Percentiles rank a stretch among this genome's conserved stretches.
These are phyloP conservation scores for Misgurnus anguillicaudatus DNA, from an alignment of 2,113 vertebrate genomes.

Conservation along the genomic window DNA sequence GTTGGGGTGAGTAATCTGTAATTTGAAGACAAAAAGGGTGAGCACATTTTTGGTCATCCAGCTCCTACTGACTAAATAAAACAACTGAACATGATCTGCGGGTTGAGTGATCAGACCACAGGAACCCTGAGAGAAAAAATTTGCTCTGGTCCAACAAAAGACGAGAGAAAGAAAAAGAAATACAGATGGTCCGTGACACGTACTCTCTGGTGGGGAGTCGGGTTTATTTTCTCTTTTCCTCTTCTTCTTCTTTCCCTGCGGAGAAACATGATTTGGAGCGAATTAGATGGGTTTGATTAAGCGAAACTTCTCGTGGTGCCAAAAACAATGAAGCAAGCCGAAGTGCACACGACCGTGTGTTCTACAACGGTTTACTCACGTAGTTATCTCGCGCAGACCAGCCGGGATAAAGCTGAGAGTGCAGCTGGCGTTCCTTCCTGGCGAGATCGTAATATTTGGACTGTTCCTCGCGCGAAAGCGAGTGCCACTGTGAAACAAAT, in stretches of 20 bases:
- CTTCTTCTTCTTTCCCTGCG: conserved; percentile 93
- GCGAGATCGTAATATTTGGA: conserved; percentile 94
- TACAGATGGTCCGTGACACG: conserved; percentile 22
- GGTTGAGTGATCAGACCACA: conserved; percentile 12
- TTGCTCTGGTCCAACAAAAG: background rate
- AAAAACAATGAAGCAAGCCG: background rate
- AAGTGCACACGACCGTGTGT: background rate
- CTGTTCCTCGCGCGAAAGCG: conserved; percentile 89
- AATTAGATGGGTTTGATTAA: conserved; percentile 26
- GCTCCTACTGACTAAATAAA: background rate
- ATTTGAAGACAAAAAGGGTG: background rate
- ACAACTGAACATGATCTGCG: background rate
- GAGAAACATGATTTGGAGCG: conserved; percentile 35
- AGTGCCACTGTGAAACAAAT: conserved; percentile 84
- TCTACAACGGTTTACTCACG: conserved; percentile 70
- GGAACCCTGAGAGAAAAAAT: background rate
- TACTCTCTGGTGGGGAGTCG: conserved; percentile 62
- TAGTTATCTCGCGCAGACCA: conserved; percentile 98
- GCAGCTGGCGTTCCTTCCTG: conserved; percentile 90
- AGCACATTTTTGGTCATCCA: too few relatives aligned
- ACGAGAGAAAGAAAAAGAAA: background rate
- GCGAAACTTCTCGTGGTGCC: background rate
- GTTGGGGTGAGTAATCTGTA: conserved; percentile 69
- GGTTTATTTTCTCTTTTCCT: conserved; percentile 79
- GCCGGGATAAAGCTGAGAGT: conserved; percentile 93